phyloP scores from a whole-genome alignment of 2,888 invertebrate genomes.

The Pyrgus malvae region DNA sequence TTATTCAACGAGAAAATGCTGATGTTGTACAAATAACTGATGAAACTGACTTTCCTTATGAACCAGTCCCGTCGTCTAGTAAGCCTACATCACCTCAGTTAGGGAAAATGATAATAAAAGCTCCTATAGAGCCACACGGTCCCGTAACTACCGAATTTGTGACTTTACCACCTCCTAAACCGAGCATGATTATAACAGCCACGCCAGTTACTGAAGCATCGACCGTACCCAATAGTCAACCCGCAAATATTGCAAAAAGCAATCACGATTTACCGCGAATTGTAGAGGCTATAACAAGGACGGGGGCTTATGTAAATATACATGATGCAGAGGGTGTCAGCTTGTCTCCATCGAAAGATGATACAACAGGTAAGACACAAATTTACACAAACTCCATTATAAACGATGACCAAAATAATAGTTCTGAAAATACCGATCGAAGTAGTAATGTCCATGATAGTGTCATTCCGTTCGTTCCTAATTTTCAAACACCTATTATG shows the following conservation, averaged over 20 bases:
- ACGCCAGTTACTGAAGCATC: conserved; percentile 64
- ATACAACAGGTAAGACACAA: conserved; percentile 85
- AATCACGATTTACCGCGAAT: conserved; percentile 65
- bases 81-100: conserved; percentile 84
- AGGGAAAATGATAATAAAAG: conserved; percentile 84
- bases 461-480: conserved; percentile 70
- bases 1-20: conserved; percentile 66
- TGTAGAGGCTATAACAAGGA: conserved; percentile 73
- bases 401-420: conserved; percentile 44
- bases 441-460: conserved; percentile 48
- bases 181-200: conserved; percentile 84
- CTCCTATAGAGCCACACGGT: conserved; percentile 71
- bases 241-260: conserved; percentile 52
- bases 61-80: conserved; percentile 61
- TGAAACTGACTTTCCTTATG: conserved; percentile 74
- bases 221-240: conserved; percentile 41
- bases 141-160: conserved; percentile 80
- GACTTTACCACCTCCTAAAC: conserved; percentile 78
- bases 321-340: conserved; percentile 84
- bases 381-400: conserved; percentile 31
- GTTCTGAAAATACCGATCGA: conserved; percentile 49
- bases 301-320: conserved; percentile 88
- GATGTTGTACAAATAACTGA: conserved; percentile 65
- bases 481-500: conserved; percentile 73
- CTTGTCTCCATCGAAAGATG: conserved; percentile 83